These are phyloP conservation scores for Elymnias hypermnestra DNA, from an alignment of 1,140 invertebrate species.

Conservation along the genomic window DNA sequence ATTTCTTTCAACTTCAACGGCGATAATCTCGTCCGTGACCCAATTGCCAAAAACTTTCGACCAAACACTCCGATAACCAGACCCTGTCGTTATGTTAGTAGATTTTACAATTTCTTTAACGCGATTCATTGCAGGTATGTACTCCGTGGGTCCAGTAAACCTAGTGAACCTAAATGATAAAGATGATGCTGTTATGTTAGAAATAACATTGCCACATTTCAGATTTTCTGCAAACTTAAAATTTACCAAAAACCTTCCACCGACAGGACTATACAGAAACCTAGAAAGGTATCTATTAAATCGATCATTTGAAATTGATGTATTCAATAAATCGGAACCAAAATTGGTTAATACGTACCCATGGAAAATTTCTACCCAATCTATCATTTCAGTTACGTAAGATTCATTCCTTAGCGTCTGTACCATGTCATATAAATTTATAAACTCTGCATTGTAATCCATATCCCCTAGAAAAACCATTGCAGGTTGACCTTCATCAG, in stretches of 20 bases:
- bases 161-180: constrained; percentile 79
- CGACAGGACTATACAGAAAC: constrained; percentile 82
- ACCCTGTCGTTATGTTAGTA: constrained; percentile 76
- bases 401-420: constrained; percentile 73
- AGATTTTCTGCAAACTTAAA: constrained; percentile 80
- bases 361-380: constrained; percentile 80
- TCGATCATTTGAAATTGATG: constrained; percentile 64
- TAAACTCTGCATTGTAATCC: constrained; percentile 80
- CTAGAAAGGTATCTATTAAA: constrained; percentile 81
- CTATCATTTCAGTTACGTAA: constrained; percentile 76
- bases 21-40: constrained; percentile 89
- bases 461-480: constrained; percentile 82
- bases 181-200: constrained; percentile 77
- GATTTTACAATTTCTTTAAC: constrained; percentile 77
- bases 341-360: constrained; percentile 77
- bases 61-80: constrained; percentile 81
- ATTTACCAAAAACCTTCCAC: constrained; percentile 82
- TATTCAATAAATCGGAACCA: constrained; percentile 70
- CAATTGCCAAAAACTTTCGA: constrained; percentile 83
- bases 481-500: constrained; percentile 80
- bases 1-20: constrained; percentile 86
- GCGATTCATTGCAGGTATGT: constrained; percentile 85
- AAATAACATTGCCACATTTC: constrained; percentile 77
- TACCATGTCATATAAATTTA: constrained; percentile 77
- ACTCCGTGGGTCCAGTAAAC: constrained; percentile 79